Evolutionary conservation across 1,140 invertebrate species (phyloP).

Genomic region (Drosophila teissieri): DNA sequence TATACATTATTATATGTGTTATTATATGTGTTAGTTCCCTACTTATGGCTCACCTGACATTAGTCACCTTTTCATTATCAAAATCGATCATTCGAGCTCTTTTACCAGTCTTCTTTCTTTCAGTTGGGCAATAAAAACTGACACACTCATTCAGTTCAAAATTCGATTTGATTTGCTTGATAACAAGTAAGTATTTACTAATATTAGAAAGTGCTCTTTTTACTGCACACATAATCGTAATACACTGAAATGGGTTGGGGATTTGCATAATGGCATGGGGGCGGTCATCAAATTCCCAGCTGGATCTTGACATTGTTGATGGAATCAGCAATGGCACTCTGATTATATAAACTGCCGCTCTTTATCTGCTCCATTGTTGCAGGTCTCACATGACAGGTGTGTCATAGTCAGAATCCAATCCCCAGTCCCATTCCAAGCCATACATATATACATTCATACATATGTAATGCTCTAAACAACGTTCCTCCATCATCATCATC

Average conservation of each 20-base stretch:
- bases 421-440: neutral
- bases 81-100: conserved; percentile 34
- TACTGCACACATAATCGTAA: neutral
- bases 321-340: conserved; percentile 20
- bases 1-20: no score
- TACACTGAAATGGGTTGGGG: conserved; percentile 4
- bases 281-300: conserved; percentile 12
- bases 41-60: conserved; percentile 22
- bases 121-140: conserved; percentile 24
- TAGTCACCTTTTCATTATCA: conserved; percentile 33
- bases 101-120: conserved; percentile 19
- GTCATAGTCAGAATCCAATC: conserved; percentile 31
- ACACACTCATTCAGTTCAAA: conserved; percentile 17
- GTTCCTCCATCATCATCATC: neutral
- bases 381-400: conserved; percentile 40
- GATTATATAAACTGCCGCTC: conserved; percentile 33
- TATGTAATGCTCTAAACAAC: neutral
- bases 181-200: neutral
- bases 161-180: conserved; percentile 5
- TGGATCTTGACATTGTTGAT: conserved; percentile 32
- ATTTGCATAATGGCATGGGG: neutral
- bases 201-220: neutral
- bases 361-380: conserved; percentile 32
- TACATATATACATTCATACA: neutral
- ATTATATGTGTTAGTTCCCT: neutral